These are phyloP conservation scores for Drosophila ohnishii DNA, from an alignment of 1,140 invertebrate species.

Conservation along the genomic window DNA sequence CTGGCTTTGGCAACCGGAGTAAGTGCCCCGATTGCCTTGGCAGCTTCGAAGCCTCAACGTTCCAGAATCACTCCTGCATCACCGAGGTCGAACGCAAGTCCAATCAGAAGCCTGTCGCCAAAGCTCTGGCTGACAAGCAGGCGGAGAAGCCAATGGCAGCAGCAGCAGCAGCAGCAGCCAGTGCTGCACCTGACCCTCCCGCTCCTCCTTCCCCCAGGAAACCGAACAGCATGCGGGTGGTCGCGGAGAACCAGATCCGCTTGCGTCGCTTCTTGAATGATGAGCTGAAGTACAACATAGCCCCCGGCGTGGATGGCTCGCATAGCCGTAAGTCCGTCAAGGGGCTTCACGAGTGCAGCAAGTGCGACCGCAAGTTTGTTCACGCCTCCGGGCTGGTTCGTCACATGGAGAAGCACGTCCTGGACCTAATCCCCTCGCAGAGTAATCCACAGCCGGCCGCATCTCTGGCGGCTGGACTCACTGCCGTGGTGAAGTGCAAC, in stretches of 20 bases:
- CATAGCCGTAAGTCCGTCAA: slow-evolving; percentile 45
- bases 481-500: slow-evolving; percentile 62
- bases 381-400: slow-evolving; percentile 76
- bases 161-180: neutral
- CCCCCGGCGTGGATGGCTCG: slow-evolving; percentile 33
- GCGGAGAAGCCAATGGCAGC: neutral
- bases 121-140: neutral
- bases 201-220: slow-evolving; percentile 8
- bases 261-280: slow-evolving; percentile 73
- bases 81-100: slow-evolving; percentile 2
- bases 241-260: slow-evolving; percentile 71
- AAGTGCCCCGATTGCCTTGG: slow-evolving; percentile 63
- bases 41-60: slow-evolving; percentile 41
- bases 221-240: slow-evolving; percentile 44
- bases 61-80: slow-evolving; percentile 59
- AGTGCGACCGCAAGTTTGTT: slow-evolving; percentile 81
- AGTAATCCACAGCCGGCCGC: slow-evolving; percentile 15
- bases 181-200: neutral
- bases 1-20: slow-evolving; percentile 1
- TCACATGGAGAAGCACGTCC: slow-evolving; percentile 81
- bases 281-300: slow-evolving; percentile 73
- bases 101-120: neutral
- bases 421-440: slow-evolving; percentile 65
- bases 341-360: slow-evolving; percentile 68
- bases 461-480: slow-evolving; percentile 32